phyloP scores from a whole-genome alignment of 1,140 invertebrate genomes.

The Hyles euphorbiae region DNA sequence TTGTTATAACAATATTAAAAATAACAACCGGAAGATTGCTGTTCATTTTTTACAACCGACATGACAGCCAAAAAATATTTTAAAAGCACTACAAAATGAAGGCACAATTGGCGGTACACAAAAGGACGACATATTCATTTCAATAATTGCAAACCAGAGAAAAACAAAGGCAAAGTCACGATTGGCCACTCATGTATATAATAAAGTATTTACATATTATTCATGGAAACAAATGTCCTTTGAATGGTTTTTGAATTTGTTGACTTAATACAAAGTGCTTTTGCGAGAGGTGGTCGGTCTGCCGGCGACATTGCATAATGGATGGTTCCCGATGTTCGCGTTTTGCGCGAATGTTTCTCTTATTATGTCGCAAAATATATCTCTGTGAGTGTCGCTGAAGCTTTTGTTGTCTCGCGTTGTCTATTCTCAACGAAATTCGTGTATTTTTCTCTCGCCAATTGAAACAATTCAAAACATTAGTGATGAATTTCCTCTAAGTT shows the following conservation, averaged over 20 bases:
- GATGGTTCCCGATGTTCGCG: constrained; percentile 41
- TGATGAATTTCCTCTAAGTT: no score
- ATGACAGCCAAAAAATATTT: no score
- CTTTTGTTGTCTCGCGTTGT: constrained; percentile 16
- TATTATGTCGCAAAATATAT: constrained; percentile 57
- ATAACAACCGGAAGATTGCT: no score
- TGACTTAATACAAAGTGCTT: constrained; percentile 69
- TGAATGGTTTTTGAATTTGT: constrained; percentile 65
- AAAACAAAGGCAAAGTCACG: constrained; percentile 15
- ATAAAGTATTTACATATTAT: constrained; percentile 60
- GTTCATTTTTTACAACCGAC: no score
- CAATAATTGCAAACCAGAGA: constrained; percentile 9
- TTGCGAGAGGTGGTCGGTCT: constrained; percentile 51
- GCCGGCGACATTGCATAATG: constrained; percentile 48
- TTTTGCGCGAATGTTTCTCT: constrained; percentile 57
- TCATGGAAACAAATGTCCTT: constrained; percentile 65
- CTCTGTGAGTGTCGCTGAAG: constrained; percentile 15
- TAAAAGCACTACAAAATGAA: no score
- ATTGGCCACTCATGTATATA: constrained; percentile 28
- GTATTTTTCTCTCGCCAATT: background rate
- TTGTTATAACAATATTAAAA: no score
- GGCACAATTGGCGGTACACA: background rate
- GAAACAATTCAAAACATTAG: no score
- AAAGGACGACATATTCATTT: constrained; percentile 1
- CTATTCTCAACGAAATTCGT: background rate